Base-by-base conservation (phyloP, 2,888 invertebrate genomes). In the Idaea straminata region DNA sequence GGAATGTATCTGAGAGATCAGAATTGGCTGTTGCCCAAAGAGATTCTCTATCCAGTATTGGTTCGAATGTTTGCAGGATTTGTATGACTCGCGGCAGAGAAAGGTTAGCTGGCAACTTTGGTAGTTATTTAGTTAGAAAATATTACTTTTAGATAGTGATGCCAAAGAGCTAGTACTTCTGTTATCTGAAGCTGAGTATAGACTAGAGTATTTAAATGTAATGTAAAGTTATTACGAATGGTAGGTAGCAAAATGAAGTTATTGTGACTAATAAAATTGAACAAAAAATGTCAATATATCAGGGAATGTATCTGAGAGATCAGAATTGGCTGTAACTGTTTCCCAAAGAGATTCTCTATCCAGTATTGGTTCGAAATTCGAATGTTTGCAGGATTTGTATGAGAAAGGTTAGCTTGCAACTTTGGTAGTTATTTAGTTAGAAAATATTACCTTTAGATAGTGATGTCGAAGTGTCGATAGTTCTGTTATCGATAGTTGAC, bases 301-400 rank as follows among this genome's bases (percentile, higher is more conserved):
- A 0, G 85, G 80, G 0, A 86, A 69, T 75, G 58, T 84, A 0
- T 87, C 91, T 0, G 90, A 88, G 61, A 86, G 81, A 71, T 87
- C 91, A 2, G 89, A 90, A 57, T 77, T 87, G 63, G 82, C 72
- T 3, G 67, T 89, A n/a, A n/a, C n/a, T n/a, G n/a, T n/a, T 13
- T 76, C 84, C 15, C 85, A 83, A 65, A 86, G 88, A 69, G 90
- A 91, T 72, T 92, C 92, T 0, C 76, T 93, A 7, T 92, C 92
- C 58, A 94, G 94, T 75, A 93, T 94, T 73, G 93, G 93, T 61
- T 94, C 94, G 59, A 94, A 92, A n/a, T n/a, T n/a, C n/a, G n/a
- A n/a, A n/a, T 79, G 94, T 94, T 76, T 95, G 95, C 84, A 93
- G 95, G 74, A 95, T 95, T 79, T 95, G 95, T 88, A 93, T 93